Conservation (phyloP, 2,113 vertebrate genomes). For the Morphnarchus princeps region DNA sequence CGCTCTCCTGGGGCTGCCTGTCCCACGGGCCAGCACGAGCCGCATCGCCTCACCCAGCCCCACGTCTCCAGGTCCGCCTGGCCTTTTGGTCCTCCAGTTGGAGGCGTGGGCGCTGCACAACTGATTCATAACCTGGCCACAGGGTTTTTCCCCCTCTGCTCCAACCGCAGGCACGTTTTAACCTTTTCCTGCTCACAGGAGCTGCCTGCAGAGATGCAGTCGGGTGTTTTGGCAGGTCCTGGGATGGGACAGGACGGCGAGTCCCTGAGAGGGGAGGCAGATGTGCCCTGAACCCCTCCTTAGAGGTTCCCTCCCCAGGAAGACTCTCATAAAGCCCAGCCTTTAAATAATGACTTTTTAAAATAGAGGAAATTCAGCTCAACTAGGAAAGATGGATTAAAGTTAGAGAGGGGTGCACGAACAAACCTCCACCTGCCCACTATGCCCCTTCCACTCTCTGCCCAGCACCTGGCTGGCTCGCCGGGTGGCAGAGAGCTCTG, state of each 20-base stretch:
- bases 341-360: background rate
- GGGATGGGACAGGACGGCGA: accelerated
- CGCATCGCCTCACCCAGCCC: background rate
- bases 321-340: background rate
- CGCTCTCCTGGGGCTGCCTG: accelerated
- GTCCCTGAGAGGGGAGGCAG: accelerated
- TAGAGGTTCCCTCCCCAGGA: background rate
- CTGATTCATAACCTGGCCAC: background rate
- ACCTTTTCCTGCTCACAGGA: background rate
- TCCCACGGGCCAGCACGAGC: background rate
- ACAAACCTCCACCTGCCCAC: background rate
- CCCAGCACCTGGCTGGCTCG: accelerated
- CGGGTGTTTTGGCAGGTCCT: background rate
- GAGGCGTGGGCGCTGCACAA: background rate
- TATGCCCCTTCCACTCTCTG: accelerated
- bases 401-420: background rate
- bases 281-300: background rate
- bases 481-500: background rate
- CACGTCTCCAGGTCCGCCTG: accelerated
- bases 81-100: background rate
- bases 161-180: background rate
- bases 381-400: background rate
- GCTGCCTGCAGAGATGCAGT: background rate
- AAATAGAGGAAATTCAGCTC: background rate
- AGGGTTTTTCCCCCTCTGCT: background rate